Conservation (phyloP, 2,888 invertebrate species). For the Hartigia nigra region DNA sequence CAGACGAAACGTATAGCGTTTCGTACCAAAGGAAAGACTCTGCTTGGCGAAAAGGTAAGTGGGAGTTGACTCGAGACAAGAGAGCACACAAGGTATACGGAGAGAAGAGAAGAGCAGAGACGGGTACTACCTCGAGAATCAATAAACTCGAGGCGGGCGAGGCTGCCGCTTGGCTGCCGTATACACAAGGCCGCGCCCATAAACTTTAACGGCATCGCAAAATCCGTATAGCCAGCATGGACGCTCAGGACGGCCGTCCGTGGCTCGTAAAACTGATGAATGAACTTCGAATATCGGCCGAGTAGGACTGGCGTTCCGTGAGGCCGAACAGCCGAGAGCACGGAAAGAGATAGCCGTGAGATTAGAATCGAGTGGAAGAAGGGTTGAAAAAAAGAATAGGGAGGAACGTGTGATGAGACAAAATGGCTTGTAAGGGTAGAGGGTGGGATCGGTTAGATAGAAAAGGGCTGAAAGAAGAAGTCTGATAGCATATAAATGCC, state of each 20-base stretch:
- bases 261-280: conserved; percentile 54
- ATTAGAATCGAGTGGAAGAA: background rate
- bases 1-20: background rate
- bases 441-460: background rate
- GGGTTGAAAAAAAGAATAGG: background rate
- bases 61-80: conserved; percentile 45
- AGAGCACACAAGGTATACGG: conserved; percentile 19
- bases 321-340: background rate
- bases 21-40: background rate
- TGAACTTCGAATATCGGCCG: conserved; percentile 45
- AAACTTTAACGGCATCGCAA: conserved; percentile 62
- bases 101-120: conserved; percentile 42
- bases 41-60: conserved; percentile 16
- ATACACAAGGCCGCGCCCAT: conserved; percentile 61
- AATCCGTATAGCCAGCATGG: conserved; percentile 46
- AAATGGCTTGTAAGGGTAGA: background rate
- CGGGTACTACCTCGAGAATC: conserved; percentile 62
- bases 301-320: background rate
- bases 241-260: conserved; percentile 40
- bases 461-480: background rate
- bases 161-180: conserved; percentile 34
- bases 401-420: too few species aligned
- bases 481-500: background rate
- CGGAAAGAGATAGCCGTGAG: background rate
- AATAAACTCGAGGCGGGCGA: conserved; percentile 55